phyloP scores from a whole-genome alignment of 2,113 vertebrate species.

The Platysternon megacephalum region DNA sequence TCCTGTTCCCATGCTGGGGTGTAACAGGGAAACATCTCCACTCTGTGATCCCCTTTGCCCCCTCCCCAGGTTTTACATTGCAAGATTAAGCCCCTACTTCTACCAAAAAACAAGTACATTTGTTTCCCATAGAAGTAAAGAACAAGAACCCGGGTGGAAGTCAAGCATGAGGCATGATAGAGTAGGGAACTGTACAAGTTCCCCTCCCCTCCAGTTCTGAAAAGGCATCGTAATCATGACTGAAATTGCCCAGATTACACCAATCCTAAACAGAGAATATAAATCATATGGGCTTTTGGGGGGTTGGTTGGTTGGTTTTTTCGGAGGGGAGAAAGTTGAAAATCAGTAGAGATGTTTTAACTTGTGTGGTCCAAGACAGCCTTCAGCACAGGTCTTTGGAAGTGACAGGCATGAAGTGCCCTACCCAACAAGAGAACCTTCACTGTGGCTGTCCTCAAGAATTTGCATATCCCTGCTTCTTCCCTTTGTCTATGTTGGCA shows the following conservation, averaged over 20 bases:
- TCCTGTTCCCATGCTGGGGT: background rate
- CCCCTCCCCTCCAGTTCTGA: fast-evolving
- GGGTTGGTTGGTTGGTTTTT: background rate
- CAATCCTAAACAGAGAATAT: background rate
- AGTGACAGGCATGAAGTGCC: slow-evolving; percentile 65
- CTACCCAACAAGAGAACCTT: slow-evolving; percentile 50
- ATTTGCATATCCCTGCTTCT: slow-evolving; percentile 65
- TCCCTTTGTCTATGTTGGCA: slow-evolving; percentile 73
- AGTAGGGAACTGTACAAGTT: background rate
- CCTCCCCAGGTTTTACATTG: background rate
- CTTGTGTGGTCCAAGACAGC: slow-evolving; percentile 29
- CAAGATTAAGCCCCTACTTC: background rate
- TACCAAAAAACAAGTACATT: fast-evolving
- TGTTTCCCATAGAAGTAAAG: background rate
- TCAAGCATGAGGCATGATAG: background rate
- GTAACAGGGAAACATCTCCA: background rate
- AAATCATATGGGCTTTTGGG: background rate
- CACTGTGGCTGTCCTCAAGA: slow-evolving; percentile 56
- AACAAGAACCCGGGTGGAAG: background rate
- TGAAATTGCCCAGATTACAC: fast-evolving
- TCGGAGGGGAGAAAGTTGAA: background rate
- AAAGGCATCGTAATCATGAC: fast-evolving
- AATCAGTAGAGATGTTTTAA: slow-evolving; percentile 22
- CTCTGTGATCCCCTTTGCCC: background rate
- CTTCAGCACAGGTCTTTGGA: background rate